A percentile compares a stretch with the other conserved stretches of the same genome.
phyloP scores from a whole-genome alignment of 37 sponge, comb jelly and placozoan genomes.

The Axinella damicornis region DNA sequence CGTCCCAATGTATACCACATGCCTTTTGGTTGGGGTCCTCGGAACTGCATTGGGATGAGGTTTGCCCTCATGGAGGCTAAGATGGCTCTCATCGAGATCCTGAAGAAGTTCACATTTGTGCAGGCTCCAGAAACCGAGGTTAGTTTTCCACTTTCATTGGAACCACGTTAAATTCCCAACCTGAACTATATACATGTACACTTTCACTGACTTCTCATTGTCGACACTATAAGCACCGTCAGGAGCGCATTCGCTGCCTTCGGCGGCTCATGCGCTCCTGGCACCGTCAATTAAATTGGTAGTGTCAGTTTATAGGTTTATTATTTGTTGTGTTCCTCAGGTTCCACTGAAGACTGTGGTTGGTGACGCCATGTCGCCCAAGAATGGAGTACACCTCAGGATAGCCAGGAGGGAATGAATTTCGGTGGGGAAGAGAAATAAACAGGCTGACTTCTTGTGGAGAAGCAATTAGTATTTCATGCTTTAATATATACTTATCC shows the following conservation, averaged over 20 bases:
- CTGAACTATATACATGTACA: too few relatives aligned
- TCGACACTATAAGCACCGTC: too few relatives aligned
- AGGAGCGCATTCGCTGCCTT: too few relatives aligned
- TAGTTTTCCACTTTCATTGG: not conserved
- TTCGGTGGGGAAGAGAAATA: too few relatives aligned
- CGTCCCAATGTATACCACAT: slow-evolving; percentile 48
- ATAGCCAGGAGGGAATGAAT: not conserved
- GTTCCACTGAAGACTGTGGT: slow-evolving; percentile 51
- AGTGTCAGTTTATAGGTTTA: too few relatives aligned
- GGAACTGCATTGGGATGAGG: slow-evolving; percentile 73
- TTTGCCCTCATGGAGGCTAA: slow-evolving; percentile 80
- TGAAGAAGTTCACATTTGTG: slow-evolving; percentile 53
- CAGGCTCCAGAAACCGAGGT: slow-evolving; percentile 70
- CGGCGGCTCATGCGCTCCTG: too few relatives aligned
- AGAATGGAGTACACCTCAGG: slow-evolving; percentile 55
- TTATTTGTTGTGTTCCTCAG: not conserved
- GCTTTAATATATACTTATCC: too few relatives aligned
- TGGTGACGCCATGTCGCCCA: slow-evolving; percentile 62
- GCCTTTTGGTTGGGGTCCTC: slow-evolving; percentile 77
- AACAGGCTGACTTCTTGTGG: too few relatives aligned
- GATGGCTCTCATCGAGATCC: slow-evolving; percentile 55
- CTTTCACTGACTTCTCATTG: too few relatives aligned
- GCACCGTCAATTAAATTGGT: too few relatives aligned
- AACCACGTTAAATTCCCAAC: too few relatives aligned
- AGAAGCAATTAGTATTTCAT: too few relatives aligned